A percentile compares a stretch with the other conserved stretches of the same genome.
Conservation (phyloP, 2,888 invertebrate species). For the Arenicola marina region DNA sequence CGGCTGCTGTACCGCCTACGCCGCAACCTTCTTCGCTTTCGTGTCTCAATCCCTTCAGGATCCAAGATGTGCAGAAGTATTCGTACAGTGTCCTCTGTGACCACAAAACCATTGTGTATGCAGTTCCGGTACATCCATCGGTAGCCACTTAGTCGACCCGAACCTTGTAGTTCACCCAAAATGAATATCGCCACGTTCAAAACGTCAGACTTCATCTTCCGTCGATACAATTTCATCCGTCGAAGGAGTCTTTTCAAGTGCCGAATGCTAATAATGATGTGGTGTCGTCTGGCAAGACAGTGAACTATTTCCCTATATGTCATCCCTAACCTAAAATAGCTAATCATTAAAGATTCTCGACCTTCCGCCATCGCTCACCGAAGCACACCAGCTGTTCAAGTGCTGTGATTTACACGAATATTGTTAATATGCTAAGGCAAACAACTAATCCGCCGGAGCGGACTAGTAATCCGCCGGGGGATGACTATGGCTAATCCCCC, state of each 20-base stretch:
- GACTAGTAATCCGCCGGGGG: too few relatives aligned
- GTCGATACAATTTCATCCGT: background rate
- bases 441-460: too few relatives aligned
- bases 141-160: background rate
- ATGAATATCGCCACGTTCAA: background rate
- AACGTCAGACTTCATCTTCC: background rate
- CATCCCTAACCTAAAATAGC: too few relatives aligned
- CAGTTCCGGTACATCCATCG: background rate
- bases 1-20: background rate
- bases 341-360: too few relatives aligned
- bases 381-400: too few relatives aligned
- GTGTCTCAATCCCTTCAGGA: background rate
- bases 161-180: background rate
- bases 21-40: background rate
- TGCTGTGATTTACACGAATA: too few relatives aligned
- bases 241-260: background rate
- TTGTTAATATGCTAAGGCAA: too few relatives aligned
- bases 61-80: background rate
- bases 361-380: too few relatives aligned
- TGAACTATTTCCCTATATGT: too few relatives aligned
- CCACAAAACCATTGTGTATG: background rate
- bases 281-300: too few relatives aligned
- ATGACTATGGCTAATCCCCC: too few relatives aligned
- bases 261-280: too few relatives aligned
- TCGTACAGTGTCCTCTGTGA: background rate